phyloP scores from a whole-genome alignment of 2,797 vertebrate genomes.

The Gila robusta region DNA sequence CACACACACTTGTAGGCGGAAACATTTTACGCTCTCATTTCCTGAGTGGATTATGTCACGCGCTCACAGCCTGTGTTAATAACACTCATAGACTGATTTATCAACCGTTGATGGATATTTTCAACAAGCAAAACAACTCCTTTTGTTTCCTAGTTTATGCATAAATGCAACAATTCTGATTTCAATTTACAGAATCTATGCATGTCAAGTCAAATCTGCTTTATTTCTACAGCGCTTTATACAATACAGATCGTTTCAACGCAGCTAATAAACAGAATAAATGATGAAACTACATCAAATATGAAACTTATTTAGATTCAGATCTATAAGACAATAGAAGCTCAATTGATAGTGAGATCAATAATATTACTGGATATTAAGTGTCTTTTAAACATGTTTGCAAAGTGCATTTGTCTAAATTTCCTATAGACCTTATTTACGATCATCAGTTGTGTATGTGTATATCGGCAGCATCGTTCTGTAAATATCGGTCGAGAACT shows the following conservation, averaged over 20 bases:
- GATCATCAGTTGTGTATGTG: too few relatives aligned
- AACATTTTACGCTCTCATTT: conserved; percentile 35
- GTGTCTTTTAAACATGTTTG: not conserved
- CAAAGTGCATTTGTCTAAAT: not conserved
- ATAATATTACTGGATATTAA: not conserved
- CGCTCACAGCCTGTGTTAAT: conserved; percentile 1
- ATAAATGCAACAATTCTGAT: too few relatives aligned
- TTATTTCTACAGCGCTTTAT: not conserved
- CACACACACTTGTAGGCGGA: not conserved
- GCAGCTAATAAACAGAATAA: not conserved
- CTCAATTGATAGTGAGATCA: not conserved
- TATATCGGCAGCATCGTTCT: not conserved
- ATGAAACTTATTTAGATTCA: not conserved
- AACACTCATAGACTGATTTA: not conserved
- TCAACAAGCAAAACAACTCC: not conserved
- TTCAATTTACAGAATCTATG: not conserved
- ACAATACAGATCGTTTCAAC: not conserved
- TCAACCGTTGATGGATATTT: too few relatives aligned
- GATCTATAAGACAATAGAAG: not conserved
- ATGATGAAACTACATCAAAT: not conserved
- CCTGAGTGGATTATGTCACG: conserved; percentile 13
- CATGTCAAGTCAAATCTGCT: not conserved
- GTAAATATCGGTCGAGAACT: not conserved
- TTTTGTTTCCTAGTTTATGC: not conserved
- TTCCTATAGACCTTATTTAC: too few relatives aligned